Evolutionary conservation across 2,888 invertebrate species (phyloP).

Genomic region (Conops quadrifasciatus): DNA sequence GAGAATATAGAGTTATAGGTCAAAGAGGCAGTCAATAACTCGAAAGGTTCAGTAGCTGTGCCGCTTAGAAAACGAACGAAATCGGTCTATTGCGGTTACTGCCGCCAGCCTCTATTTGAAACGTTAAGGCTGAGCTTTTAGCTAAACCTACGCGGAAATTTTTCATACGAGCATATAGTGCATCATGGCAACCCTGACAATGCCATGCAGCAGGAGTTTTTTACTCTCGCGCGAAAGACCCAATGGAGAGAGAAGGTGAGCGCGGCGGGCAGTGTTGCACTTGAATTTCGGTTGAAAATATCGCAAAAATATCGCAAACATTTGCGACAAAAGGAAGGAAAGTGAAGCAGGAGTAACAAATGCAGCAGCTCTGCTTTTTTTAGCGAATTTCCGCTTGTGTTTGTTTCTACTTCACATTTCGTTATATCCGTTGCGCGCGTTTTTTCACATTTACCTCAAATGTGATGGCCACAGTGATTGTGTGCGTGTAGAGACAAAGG

Average conservation of each 20-base stretch:
- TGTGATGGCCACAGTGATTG: background rate
- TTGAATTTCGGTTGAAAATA: constrained; percentile 24
- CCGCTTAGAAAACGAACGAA: constrained; percentile 6
- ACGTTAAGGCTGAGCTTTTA: background rate
- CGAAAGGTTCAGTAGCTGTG: too few species aligned
- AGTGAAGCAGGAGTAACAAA: background rate
- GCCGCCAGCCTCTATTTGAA: constrained; percentile 28
- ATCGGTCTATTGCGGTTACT: constrained; percentile 33
- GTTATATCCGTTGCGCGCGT: constrained; percentile 26
- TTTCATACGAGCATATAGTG: too few species aligned
- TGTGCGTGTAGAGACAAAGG: background rate
- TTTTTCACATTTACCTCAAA: background rate
- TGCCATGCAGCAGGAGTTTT: constrained; percentile 10
- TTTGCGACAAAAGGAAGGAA: background rate
- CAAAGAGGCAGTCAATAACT: too few species aligned
- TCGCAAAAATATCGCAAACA: background rate
- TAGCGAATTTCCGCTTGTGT: constrained; percentile 23
- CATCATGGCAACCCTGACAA: constrained; percentile 21
- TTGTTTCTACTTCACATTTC: constrained; percentile 21
- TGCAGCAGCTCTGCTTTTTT: constrained; percentile 12
- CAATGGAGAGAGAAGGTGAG: too few species aligned
- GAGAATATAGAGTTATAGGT: too few species aligned
- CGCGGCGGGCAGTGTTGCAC: constrained; percentile 21
- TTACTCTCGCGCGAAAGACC: too few species aligned
- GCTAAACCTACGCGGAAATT: constrained; percentile 16